Evolutionary conservation across 2,797 vertebrate species (phyloP), one percentile per base, ranked within the genome.

Genomic region (Pyrocephalus nanus): DNA sequence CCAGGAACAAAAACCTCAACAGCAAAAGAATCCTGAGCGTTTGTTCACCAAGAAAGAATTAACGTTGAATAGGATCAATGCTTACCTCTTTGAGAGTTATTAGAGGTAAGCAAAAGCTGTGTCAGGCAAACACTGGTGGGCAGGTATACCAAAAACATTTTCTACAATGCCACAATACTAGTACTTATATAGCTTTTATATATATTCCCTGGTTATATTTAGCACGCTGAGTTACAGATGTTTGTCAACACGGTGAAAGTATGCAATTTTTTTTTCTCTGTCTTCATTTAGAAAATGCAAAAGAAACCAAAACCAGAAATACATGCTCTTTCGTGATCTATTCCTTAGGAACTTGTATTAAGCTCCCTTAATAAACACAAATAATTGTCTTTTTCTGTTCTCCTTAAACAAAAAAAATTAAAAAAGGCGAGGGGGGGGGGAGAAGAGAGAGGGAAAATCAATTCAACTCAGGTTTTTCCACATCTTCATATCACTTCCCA

Each of bases 401-500:
- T 92, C 45, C 73, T 92, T 51, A 72, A 77, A 85, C 0, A 83
- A 80, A 43, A 48, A 65, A 72, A 65, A 11, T 7, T 15, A 42
- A 42, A 42, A n/a, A n/a, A n/a, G n/a, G n/a, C n/a, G 11, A 3
- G 15, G 11, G 8, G 14, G 48, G 25, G 25, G 7, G 4, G 15
- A 23, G 64, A 7, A 58, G 21, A 62, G 38, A 67, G 27, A 43
- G 43, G 10, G 70, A 91, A 92, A 96, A 95, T 97, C 95, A 95
- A 96, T 96, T 97, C 94, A 93, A 83, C 88, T 96, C 93, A 95
- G 94, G 94, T 97, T 97, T 96, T 94, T 90, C 93, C 93, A 97
- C 92, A 97, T 97, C 95, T 98, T 97, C 95, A 94, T 97, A 97
- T 97, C 89, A 92, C 88, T 97, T 98, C 97, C 91, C 95, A 96